Conservation (phyloP, 2,888 invertebrate species). For the Cerastis leucographa region DNA sequence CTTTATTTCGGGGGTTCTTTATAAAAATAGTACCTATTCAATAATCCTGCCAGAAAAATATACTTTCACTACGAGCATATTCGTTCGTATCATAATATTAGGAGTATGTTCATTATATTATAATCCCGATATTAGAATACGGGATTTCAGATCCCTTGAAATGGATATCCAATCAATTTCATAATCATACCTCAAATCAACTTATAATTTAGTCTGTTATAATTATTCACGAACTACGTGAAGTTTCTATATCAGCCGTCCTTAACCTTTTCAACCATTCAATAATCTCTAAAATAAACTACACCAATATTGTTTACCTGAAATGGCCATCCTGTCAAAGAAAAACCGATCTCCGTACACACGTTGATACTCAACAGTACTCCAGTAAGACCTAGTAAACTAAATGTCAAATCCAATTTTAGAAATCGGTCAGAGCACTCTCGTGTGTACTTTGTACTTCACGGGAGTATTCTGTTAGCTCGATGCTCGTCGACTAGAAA, state of each 20-base stretch:
- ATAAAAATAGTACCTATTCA: neutral
- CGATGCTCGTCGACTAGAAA: slow-evolving; percentile 34
- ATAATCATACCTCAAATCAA: neutral
- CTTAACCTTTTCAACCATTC: neutral
- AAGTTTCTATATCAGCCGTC: neutral
- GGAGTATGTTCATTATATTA: neutral
- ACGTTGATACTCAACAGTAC: slow-evolving; percentile 43
- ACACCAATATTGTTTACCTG: neutral
- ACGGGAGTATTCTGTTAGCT: slow-evolving; percentile 66
- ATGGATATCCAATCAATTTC: no score
- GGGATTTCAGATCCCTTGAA: neutral
- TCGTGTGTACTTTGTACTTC: slow-evolving; percentile 66
- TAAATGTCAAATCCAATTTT: slow-evolving; percentile 83
- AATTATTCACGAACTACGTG: neutral
- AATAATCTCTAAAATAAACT: neutral
- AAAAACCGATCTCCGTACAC: slow-evolving; percentile 4
- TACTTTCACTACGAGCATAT: neutral
- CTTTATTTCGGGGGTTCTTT: neutral
- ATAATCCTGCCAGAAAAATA: neutral
- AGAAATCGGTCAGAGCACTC: slow-evolving; percentile 83
- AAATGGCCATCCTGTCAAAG: neutral
- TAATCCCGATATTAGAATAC: neutral
- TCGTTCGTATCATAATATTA: neutral
- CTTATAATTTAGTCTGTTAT: neutral
- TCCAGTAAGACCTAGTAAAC: slow-evolving; percentile 72